Percentiles rank a stretch among this genome's conserved stretches.
Evolutionary conservation across 2,888 invertebrate species (phyloP).

Genomic region (Ornithoptera priamus): DNA sequence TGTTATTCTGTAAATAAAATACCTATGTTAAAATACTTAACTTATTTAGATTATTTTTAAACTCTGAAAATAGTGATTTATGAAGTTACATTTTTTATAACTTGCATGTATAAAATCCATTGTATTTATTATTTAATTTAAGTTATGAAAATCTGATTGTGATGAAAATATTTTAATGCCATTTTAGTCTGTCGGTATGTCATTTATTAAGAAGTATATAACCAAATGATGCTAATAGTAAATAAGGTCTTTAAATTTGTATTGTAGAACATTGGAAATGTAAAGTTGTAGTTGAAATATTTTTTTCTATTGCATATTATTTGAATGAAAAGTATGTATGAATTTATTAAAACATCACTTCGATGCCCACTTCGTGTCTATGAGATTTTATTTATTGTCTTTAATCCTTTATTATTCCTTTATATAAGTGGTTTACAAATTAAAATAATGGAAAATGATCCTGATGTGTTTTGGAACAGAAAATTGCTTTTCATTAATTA

Average conservation of each 20-base stretch:
- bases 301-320: slow-evolving; percentile 74
- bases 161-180: slow-evolving; percentile 75
- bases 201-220: slow-evolving; percentile 71
- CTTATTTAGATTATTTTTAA: slow-evolving; percentile 26
- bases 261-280: slow-evolving; percentile 47
- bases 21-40: slow-evolving; percentile 28
- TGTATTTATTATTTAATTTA: slow-evolving; percentile 61
- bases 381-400: slow-evolving; percentile 31
- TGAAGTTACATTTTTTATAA: slow-evolving; percentile 17
- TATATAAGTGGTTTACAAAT: too few species aligned
- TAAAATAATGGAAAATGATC: too few species aligned
- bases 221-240: slow-evolving; percentile 76
- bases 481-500: too few species aligned
- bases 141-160: slow-evolving; percentile 60
- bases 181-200: slow-evolving; percentile 73
- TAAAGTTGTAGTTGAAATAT: slow-evolving; percentile 66
- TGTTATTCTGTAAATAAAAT: slow-evolving; percentile 21
- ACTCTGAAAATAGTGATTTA: not conserved
- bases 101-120: slow-evolving; percentile 15
- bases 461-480: too few species aligned
- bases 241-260: slow-evolving; percentile 72
- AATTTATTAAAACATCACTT: slow-evolving; percentile 76
- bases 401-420: too few species aligned
- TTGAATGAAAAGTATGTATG: slow-evolving; percentile 72
- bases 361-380: slow-evolving; percentile 53